A percentile compares a stretch with the other conserved stretches of the same genome.
Conservation (phyloP, 1,140 invertebrate genomes). For the Lithobius niger region DNA sequence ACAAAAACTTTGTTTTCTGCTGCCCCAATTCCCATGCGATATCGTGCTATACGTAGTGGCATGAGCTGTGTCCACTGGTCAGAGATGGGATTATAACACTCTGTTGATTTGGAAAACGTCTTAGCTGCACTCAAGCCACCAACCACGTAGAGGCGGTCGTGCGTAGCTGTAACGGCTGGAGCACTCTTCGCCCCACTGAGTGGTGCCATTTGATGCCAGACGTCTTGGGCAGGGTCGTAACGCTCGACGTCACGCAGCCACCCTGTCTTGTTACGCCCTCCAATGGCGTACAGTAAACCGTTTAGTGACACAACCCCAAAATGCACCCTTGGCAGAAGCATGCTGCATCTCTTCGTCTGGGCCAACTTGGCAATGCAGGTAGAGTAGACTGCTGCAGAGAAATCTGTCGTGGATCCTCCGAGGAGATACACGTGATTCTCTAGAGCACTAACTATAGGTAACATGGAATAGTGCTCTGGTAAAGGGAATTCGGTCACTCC, state of each 20-base stretch:
- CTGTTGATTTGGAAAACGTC: background rate
- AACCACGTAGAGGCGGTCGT: background rate
- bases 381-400: background rate
- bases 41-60: background rate
- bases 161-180: background rate
- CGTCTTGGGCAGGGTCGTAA: background rate
- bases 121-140: slow-evolving; percentile 1
- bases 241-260: slow-evolving; percentile 6
- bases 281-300: slow-evolving; percentile 1
- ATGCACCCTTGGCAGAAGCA: background rate
- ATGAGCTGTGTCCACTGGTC: slow-evolving; percentile 7
- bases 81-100: slow-evolving; percentile 2
- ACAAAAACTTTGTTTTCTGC: background rate
- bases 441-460: background rate
- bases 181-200: slow-evolving; percentile 1
- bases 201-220: slow-evolving; percentile 2
- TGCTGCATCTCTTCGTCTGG: background rate
- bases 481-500: background rate
- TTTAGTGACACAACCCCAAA: background rate
- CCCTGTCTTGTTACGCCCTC: slow-evolving; percentile 2
- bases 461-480: background rate
- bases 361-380: background rate
- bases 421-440: background rate
- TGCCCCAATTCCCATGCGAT: slow-evolving; percentile 6
- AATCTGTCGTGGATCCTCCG: background rate